A percentile compares a stretch with the other conserved stretches of the same genome.
phyloP scores from a whole-genome alignment of 2,113 vertebrate genomes.

The Bubo scandiacus region DNA sequence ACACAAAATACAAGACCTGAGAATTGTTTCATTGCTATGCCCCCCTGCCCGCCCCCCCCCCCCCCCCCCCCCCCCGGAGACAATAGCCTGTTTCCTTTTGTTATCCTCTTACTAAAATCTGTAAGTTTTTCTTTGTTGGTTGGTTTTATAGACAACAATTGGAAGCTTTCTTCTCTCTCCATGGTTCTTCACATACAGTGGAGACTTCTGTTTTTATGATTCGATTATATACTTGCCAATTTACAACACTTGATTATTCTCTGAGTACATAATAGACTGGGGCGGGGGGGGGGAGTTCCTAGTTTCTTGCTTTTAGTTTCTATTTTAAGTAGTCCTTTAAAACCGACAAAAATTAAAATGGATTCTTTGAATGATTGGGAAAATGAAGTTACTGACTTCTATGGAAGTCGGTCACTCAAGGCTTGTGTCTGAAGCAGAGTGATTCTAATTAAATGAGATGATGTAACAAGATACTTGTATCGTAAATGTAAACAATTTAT shows the following conservation, averaged over 20 bases:
- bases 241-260: background rate
- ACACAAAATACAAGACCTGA: conserved; percentile 11
- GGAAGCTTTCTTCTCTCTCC: background rate
- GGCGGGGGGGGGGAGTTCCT: background rate
- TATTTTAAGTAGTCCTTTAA: background rate
- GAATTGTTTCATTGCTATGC: background rate
- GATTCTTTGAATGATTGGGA: background rate
- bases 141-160: background rate
- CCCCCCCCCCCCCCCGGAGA: background rate
- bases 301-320: background rate
- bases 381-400: background rate
- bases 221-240: background rate
- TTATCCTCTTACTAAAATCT: background rate
- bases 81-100: conserved; percentile 6
- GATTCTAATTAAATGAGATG: background rate
- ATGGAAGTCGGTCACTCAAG: background rate
- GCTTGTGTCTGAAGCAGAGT: background rate
- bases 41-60: too few relatives aligned
- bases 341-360: background rate
- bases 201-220: background rate
- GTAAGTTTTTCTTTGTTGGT: background rate
- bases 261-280: background rate
- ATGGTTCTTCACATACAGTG: background rate
- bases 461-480: background rate
- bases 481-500: background rate